Percentiles rank a stretch among this genome's conserved stretches.
Evolutionary conservation across 1,140 invertebrate genomes (phyloP).

Genomic region (Apis cerana): DNA sequence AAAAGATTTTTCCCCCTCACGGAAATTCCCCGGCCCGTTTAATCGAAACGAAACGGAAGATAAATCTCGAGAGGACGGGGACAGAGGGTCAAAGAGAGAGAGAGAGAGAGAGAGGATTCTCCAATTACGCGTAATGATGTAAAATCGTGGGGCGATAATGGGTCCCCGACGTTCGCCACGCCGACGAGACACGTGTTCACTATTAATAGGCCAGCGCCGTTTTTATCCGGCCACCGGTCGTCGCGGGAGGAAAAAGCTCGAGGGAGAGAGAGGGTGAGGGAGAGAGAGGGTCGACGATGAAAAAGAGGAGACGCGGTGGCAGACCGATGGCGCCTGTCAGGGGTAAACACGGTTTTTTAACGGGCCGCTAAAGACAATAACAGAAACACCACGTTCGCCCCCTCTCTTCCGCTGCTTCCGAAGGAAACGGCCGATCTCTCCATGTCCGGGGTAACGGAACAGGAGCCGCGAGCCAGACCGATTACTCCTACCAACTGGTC

Average conservation of each 20-base stretch:
- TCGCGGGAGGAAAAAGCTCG: conserved; percentile 7
- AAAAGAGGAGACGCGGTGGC: conserved; percentile 38
- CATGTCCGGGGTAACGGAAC: neutral
- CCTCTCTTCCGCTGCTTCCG: neutral
- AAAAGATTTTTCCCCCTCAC: neutral
- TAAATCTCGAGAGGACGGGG: conserved; percentile 37
- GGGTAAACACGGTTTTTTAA: conserved; percentile 62
- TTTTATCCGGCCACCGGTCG: conserved; percentile 55
- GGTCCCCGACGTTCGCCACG: conserved; percentile 39
- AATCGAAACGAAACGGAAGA: conserved; percentile 45
- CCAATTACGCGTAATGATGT: conserved; percentile 74
- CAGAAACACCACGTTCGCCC: conserved; percentile 42
- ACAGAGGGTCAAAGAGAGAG: neutral
- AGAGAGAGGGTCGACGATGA: conserved; percentile 1
- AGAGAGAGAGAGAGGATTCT: conserved; percentile 28
- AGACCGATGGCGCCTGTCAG: conserved; percentile 59
- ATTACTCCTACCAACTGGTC: conserved; percentile 22
- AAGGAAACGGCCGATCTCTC: neutral
- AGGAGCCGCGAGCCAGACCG: neutral
- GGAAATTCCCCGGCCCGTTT: conserved; percentile 15
- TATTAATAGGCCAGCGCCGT: conserved; percentile 70
- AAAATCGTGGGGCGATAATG: conserved; percentile 72
- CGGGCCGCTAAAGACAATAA: conserved; percentile 61
- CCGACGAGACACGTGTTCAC: conserved; percentile 66
- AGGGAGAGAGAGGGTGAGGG: neutral